These are phyloP conservation scores for Pseudoatta argentina DNA, from an alignment of 1,140 invertebrate genomes.

Conservation along the genomic window DNA sequence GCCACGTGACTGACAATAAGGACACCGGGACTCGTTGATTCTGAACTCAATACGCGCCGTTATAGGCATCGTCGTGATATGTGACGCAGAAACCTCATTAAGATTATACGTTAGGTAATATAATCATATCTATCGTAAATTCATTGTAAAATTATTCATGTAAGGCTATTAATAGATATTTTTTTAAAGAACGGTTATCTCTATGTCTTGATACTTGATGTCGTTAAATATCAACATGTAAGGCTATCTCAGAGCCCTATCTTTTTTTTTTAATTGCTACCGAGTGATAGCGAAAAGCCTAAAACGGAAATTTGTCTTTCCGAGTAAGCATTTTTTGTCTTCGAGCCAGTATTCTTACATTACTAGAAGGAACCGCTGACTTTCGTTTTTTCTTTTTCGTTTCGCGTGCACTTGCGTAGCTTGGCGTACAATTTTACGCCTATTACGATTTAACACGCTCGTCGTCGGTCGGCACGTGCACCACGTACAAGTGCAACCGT, in stretches of 20 bases:
- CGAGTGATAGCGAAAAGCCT: background rate
- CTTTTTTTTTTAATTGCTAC: conserved; percentile 4
- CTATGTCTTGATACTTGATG: no score
- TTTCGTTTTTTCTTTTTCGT: conserved; percentile 13
- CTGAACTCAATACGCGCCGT: conserved; percentile 58
- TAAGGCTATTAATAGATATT: no score
- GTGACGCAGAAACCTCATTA: conserved; percentile 37
- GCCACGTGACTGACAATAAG: conserved; percentile 69
- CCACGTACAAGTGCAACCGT: conserved; percentile 44
- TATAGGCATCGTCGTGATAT: conserved; percentile 43
- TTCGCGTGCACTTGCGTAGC: conserved; percentile 11
- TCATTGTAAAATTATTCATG: background rate
- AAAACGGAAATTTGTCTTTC: conserved; percentile 7
- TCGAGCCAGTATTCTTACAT: conserved; percentile 28
- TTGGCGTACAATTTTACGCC: conserved; percentile 60
- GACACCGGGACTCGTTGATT: conserved; percentile 64
- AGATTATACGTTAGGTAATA: background rate
- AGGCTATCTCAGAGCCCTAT: background rate
- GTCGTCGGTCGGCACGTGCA: conserved; percentile 38
- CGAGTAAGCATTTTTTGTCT: conserved; percentile 15
- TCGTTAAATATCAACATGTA: background rate
- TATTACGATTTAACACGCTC: conserved; percentile 65
- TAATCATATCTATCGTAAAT: conserved; percentile 24
- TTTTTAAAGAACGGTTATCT: no score
- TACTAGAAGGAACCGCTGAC: conserved; percentile 42